A percentile compares a stretch with the other conserved stretches of the same genome.
These are phyloP conservation scores for Phengaris arion DNA, from an alignment of 2,888 invertebrate species.

Conservation along the genomic window DNA sequence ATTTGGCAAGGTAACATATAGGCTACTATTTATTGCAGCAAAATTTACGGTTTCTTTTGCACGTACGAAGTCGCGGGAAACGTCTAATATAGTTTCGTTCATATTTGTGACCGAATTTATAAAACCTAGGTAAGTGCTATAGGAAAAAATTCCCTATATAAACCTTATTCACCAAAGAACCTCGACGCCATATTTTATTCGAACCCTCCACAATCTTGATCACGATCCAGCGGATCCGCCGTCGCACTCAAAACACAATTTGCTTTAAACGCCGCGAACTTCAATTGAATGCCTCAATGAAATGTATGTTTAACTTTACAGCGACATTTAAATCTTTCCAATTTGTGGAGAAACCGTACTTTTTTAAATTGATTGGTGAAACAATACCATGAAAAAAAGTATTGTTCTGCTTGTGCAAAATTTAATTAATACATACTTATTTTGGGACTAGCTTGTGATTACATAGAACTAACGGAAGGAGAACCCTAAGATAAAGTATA, in stretches of 20 bases:
- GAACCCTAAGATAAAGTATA: no score
- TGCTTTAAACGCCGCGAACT: constrained; percentile 43
- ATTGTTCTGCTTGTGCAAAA: neutral
- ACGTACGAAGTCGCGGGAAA: no score
- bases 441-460: neutral
- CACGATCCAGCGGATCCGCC: constrained; percentile 14
- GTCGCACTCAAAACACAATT: constrained; percentile 48
- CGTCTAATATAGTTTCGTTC: no score
- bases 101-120: no score
- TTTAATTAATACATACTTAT: neutral
- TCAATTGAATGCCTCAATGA: constrained; percentile 50
- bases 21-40: no score
- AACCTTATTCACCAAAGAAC: neutral
- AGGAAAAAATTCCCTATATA: no score
- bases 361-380: neutral
- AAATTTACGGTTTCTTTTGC: no score
- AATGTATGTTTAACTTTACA: constrained; percentile 37
- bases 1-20: no score
- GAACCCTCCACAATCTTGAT: neutral
- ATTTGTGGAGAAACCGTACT: constrained; percentile 43
- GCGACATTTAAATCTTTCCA: constrained; percentile 45
- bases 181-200: no score
- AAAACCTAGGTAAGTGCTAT: no score
- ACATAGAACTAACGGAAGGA: no score
- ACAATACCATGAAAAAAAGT: neutral